Evolutionary conservation across 2,113 vertebrate species (phyloP).

Genomic region (Connochaetes taurinus): DNA sequence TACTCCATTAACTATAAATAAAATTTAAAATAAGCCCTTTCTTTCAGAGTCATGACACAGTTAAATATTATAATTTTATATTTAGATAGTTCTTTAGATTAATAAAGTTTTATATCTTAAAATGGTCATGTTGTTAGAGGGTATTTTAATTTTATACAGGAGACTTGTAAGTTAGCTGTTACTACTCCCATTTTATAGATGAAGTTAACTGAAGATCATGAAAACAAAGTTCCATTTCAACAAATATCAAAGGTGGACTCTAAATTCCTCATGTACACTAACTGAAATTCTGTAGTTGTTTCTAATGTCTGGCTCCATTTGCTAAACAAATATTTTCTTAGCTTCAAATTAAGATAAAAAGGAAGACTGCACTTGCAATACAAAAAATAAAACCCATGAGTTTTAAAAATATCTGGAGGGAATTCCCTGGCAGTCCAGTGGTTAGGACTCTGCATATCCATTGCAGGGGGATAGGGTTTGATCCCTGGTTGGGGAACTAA

Average conservation of each 20-base stretch:
- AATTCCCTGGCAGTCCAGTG: not conserved
- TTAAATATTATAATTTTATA: not conserved
- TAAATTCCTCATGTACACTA: not conserved
- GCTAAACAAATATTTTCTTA: not conserved
- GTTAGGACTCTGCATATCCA: not conserved
- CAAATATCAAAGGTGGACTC: not conserved
- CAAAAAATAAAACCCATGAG: not conserved
- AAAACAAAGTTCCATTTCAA: not conserved
- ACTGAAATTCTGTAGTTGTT: not conserved
- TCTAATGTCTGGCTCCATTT: not conserved
- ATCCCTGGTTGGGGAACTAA: not conserved
- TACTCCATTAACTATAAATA: not conserved
- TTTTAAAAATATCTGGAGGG: not conserved
- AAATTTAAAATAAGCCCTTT: not conserved
- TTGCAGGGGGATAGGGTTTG: not conserved
- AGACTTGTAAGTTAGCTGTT: not conserved
- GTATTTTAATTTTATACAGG: not conserved
- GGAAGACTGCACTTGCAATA: not conserved
- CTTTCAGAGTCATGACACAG: not conserved
- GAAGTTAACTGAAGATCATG: not conserved
- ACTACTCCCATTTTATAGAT: not conserved
- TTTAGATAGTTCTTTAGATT: not conserved
- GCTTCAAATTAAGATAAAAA: not conserved
- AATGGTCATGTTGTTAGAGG: not conserved
- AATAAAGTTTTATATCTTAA: not conserved